These are phyloP conservation scores for Apis dorsata DNA, from an alignment of 1,140 invertebrate genomes.

Conservation along the genomic window DNA sequence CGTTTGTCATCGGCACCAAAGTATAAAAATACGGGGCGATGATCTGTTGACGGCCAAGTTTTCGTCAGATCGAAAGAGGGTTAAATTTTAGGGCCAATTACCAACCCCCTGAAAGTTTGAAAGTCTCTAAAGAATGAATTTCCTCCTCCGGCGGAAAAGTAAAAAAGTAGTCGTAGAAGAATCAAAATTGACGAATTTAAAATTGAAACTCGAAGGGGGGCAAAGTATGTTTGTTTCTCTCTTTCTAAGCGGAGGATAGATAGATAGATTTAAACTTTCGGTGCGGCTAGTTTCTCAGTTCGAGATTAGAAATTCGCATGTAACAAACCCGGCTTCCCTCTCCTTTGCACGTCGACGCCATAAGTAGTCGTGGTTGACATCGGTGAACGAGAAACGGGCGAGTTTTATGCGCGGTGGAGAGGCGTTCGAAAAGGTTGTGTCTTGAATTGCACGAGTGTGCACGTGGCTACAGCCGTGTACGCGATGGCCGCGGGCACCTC, in stretches of 20 bases:
- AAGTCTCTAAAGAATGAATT: too few species aligned
- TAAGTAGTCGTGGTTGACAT: neutral
- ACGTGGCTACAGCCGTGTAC: conserved; percentile 20
- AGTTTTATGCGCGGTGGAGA: neutral
- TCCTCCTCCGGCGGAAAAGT: too few species aligned
- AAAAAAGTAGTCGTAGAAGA: too few species aligned
- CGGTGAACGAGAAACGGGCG: neutral
- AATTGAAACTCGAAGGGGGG: too few species aligned
- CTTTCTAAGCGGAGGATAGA: too few species aligned
- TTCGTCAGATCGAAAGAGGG: too few species aligned
- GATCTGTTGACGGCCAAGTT: too few species aligned
- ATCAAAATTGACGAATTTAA: too few species aligned
- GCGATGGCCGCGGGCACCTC: conserved; percentile 48
- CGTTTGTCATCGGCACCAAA: conserved; percentile 60
- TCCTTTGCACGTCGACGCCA: neutral
- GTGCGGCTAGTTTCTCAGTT: neutral
- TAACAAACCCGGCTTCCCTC: neutral
- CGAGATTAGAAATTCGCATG: neutral
- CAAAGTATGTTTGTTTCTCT: too few species aligned
- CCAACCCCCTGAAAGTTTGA: too few species aligned
- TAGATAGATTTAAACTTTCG: too few species aligned
- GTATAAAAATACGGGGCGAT: conserved; percentile 47
- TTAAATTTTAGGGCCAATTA: too few species aligned
- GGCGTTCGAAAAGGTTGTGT: conserved; percentile 1
- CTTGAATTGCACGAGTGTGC: conserved; percentile 43